These are phyloP conservation scores for Rhagoletis zephyria DNA, from an alignment of 1,140 invertebrate species.

Conservation along the genomic window DNA sequence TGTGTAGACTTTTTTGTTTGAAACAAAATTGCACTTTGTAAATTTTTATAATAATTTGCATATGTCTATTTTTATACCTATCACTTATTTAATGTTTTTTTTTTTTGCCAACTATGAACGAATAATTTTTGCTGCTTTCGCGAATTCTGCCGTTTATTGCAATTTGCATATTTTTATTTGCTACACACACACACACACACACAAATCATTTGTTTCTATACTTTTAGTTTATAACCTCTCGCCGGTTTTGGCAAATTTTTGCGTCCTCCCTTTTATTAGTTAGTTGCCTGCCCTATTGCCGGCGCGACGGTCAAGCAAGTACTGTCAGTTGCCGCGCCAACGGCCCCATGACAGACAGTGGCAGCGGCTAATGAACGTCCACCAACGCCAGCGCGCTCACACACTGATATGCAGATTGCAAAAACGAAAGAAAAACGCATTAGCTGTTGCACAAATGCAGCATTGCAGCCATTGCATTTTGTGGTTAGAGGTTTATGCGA, in stretches of 20 bases:
- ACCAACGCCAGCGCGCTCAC: not conserved
- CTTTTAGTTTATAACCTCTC: not conserved
- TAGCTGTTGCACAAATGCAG: conserved; percentile 2
- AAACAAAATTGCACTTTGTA: conserved; percentile 21
- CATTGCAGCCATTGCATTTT: not conserved
- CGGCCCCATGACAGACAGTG: not conserved
- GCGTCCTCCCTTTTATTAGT: not conserved
- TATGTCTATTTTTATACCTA: conserved; percentile 20
- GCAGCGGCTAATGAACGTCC: conserved; percentile 20
- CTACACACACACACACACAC: not conserved
- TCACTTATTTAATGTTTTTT: not conserved
- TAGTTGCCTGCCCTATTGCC: conserved; percentile 5
- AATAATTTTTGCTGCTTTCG: not conserved
- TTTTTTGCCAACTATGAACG: not conserved
- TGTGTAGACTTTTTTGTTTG: not conserved
- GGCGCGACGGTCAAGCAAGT: conserved; percentile 33
- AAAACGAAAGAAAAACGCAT: not conserved
- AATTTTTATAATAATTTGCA: conserved; percentile 34
- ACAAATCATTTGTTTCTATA: not conserved
- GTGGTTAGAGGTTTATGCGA: not conserved
- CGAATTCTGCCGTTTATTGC: not conserved
- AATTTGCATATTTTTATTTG: not conserved
- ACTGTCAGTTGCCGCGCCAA: conserved; percentile 21
- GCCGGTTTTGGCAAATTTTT: not conserved
- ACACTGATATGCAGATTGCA: not conserved